Percentiles rank a stretch among this genome's conserved stretches.
Evolutionary conservation across 2,888 invertebrate genomes (phyloP).

Genomic region (Eurois occulta): DNA sequence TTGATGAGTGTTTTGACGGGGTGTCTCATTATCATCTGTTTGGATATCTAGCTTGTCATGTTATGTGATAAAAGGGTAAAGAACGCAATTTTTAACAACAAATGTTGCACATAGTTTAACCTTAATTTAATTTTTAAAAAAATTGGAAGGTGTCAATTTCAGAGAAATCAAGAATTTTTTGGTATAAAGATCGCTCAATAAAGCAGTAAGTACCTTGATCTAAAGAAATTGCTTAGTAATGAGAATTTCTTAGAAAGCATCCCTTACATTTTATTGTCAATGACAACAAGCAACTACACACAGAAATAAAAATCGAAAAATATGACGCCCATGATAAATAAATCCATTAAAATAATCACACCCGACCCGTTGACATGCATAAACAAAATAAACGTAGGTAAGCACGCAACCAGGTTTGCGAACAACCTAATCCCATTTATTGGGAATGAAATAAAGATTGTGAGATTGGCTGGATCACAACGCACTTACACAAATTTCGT

Average conservation of each 20-base stretch:
- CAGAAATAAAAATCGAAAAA: not conserved
- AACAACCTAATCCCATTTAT: conserved; percentile 88
- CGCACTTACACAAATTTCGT: conserved; percentile 89
- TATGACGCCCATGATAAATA: not conserved
- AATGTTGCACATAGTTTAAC: not conserved
- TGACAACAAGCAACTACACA: not conserved
- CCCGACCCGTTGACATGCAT: conserved; percentile 34
- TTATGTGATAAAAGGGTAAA: not conserved
- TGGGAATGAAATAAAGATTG: conserved; percentile 88
- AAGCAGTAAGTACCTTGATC: too few relatives aligned
- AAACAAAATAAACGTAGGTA: conserved; percentile 52
- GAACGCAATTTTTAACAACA: not conserved
- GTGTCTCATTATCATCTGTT: conserved; percentile 12
- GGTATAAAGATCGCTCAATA: not conserved
- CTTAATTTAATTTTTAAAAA: not conserved
- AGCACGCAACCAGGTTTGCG: conserved; percentile 80
- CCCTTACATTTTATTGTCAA: not conserved
- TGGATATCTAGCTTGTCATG: not conserved
- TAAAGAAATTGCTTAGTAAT: not conserved
- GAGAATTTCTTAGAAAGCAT: not conserved
- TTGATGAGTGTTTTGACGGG: conserved; percentile 33
- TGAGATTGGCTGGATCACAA: conserved; percentile 88
- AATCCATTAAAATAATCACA: conserved; percentile 34
- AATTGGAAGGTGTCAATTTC: not conserved
- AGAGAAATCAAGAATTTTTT: not conserved